phyloP scores from a whole-genome alignment of 2,888 invertebrate species.

The Diloba caeruleocephala region DNA sequence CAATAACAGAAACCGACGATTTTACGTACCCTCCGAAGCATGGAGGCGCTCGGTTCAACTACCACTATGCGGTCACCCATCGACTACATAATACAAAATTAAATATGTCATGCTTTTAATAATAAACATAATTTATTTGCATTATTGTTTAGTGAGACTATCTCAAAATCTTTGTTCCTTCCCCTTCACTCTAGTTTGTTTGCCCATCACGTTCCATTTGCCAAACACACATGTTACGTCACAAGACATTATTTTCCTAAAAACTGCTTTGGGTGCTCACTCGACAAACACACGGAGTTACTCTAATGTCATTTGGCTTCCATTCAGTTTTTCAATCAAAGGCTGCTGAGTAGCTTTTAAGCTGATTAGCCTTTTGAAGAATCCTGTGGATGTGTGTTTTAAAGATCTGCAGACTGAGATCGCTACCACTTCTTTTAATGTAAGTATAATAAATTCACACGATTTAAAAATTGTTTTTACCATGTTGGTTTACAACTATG shows the following conservation, averaged over 20 bases:
- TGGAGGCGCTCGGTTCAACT: too few species aligned
- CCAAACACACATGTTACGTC: conserved; percentile 31
- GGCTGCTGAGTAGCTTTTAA: conserved; percentile 61
- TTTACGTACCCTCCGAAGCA: too few species aligned
- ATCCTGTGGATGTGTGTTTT: conserved; percentile 19
- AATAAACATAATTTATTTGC: neutral
- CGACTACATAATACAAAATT: too few species aligned
- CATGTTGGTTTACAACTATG: too few species aligned
- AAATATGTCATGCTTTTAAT: too few species aligned
- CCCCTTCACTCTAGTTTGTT: conserved; percentile 12
- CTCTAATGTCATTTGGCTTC: conserved; percentile 61
- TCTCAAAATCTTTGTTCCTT: conserved; percentile 9
- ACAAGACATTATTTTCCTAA: conserved; percentile 16
- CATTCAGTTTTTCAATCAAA: conserved; percentile 57
- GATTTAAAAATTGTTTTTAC: too few species aligned
- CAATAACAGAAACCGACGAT: too few species aligned
- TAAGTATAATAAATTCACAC: too few species aligned
- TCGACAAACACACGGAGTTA: conserved; percentile 39
- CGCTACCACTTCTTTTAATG: conserved; percentile 34
- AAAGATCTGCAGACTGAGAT: conserved; percentile 24
- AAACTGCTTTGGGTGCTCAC: conserved; percentile 8
- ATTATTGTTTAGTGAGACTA: conserved; percentile 1
- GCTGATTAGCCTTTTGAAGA: conserved; percentile 69
- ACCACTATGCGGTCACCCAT: too few species aligned
- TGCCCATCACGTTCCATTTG: conserved; percentile 24